Base-by-base conservation (phyloP, 92 coral and sea anemone genomes). In the Porites evermanni region DNA sequence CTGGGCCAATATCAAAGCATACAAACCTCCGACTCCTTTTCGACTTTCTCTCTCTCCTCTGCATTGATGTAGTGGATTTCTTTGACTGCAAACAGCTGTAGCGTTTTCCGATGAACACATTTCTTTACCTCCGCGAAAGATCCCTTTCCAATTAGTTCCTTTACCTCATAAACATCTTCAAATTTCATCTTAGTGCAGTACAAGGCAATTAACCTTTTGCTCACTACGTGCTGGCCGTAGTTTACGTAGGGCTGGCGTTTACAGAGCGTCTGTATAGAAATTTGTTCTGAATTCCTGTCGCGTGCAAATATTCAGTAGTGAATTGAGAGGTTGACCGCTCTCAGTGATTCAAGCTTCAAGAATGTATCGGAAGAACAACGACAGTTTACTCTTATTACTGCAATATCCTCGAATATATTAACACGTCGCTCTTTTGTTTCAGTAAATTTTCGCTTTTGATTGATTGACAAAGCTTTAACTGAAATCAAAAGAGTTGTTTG, bases 61-160 rank as follows among this genome's bases (percentile, higher is more conserved):
- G 86, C 81, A 75, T 68, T 79, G 18, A 83, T 78, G 63, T 88
- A 81, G 53, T 86, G 77, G 69, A 96, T 90, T 83, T 92, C 98
- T 77, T 96, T 96, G 66, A 96, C 98, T 2, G 98, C 98, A 83
- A 94, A 91, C 19, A 94, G 79, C 90, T 96, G 95, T 7, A 87
- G 83, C 13, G 94, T 96, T 79, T 79, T 77, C 4, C 70, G 91
- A 78, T 90, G 77, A 12, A 96, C 83, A 73, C 98, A 96, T 68
- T 92, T 94, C 77, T 92, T 92, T 16, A 96, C 98, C 67, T 94
- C 95, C 19, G 98, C 98, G 85, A 94, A 96, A 4, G 98, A 82
- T 6, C 98, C 98, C 76, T 92, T 94, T 1, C 98, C 98, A 9
- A 96, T 67, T 18, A 94, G 91, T 64, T 93, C 95, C 82, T 90